Evolutionary conservation across 1,140 invertebrate genomes (phyloP).

Genomic region (Stratiolaelaps scimitus): DNA sequence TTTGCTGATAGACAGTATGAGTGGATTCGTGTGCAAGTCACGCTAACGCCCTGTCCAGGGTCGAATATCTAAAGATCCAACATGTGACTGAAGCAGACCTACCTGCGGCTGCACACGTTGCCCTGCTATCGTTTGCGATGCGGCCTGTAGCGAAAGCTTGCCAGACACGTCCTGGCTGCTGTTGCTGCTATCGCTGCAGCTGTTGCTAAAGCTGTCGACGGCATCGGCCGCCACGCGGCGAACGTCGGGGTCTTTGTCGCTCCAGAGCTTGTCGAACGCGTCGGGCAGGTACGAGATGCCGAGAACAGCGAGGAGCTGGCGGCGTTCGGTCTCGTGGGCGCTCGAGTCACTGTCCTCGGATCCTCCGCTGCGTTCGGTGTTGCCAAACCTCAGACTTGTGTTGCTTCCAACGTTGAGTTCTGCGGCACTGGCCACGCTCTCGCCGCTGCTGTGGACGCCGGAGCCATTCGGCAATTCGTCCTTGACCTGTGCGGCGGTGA

Average conservation of each 20-base stretch:
- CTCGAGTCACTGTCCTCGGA: conserved; percentile 15
- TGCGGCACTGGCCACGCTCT: too few species aligned
- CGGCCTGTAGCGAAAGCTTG: too few species aligned
- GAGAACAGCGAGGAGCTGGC: neutral
- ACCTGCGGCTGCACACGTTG: too few species aligned
- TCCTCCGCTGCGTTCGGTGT: neutral
- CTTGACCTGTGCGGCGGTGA: neutral
- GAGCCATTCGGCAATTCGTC: neutral
- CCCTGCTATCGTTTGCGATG: too few species aligned
- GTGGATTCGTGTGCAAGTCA: too few species aligned
- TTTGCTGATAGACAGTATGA: too few species aligned
- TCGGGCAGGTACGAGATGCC: conserved; percentile 9
- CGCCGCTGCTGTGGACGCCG: neutral
- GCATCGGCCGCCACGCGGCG: conserved; percentile 2
- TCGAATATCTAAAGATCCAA: too few species aligned
- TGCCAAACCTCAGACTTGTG: neutral
- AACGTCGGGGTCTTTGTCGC: conserved; percentile 6
- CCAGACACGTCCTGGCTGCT: too few species aligned
- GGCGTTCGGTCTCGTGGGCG: conserved; percentile 9
- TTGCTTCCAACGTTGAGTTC: neutral
- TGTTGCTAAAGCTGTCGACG: neutral
- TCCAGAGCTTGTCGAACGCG: conserved; percentile 8
- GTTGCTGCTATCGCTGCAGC: too few species aligned
- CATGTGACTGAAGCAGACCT: too few species aligned
- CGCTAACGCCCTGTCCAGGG: too few species aligned